Conservation (phyloP, 2,113 vertebrate genomes). For the Laterallus jamaicensis region DNA sequence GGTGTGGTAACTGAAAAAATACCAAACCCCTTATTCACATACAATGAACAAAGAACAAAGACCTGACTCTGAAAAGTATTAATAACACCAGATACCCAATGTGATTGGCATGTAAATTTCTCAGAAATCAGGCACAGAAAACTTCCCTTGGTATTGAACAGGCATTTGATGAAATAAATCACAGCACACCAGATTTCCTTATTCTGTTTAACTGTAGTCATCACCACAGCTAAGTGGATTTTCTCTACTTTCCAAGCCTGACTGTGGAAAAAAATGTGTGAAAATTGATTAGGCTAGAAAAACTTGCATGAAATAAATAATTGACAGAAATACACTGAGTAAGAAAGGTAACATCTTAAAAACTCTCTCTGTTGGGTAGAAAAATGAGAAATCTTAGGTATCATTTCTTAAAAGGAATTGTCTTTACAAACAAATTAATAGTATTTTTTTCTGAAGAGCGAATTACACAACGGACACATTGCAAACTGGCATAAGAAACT, state of each 20-base stretch:
- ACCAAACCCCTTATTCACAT: neutral
- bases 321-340: neutral
- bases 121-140: neutral
- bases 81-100: neutral
- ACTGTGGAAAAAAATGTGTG: neutral
- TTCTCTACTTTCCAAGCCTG: neutral
- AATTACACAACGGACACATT: neutral
- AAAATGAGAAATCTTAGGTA: neutral
- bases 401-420: neutral
- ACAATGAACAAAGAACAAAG: neutral
- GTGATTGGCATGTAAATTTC: neutral
- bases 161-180: slow-evolving; percentile 26
- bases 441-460: neutral
- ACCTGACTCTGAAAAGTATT: neutral
- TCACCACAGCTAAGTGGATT: neutral
- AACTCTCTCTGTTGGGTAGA: neutral
- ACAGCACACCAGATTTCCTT: slow-evolving; percentile 8
- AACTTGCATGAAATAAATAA: slow-evolving; percentile 42
- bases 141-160: neutral
- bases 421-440: neutral
- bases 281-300: slow-evolving; percentile 16
- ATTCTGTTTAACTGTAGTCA: neutral
- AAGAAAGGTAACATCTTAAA: neutral
- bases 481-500: neutral
- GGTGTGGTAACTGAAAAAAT: neutral